phyloP scores from a whole-genome alignment of 2,113 vertebrate species.

The Gymnorhina tibicen region DNA sequence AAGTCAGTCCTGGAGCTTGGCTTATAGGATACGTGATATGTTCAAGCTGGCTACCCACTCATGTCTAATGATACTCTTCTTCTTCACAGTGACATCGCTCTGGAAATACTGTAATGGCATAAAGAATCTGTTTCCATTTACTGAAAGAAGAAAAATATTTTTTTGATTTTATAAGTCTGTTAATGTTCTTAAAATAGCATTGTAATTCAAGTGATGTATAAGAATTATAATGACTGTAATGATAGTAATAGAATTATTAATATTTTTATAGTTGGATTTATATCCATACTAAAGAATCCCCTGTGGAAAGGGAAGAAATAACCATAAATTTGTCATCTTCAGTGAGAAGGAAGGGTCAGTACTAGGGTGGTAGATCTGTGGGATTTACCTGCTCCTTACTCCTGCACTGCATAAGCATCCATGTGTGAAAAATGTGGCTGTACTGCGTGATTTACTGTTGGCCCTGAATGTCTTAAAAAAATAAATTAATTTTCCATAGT shows the following conservation, averaged over 20 bases:
- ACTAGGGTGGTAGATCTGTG: not conserved
- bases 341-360: not conserved
- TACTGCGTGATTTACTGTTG: not conserved
- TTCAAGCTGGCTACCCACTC: not conserved
- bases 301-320: not conserved
- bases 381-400: not conserved
- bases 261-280: not conserved
- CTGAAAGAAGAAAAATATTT: not conserved
- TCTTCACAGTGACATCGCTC: not conserved
- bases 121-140: not conserved
- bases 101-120: not conserved
- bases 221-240: not conserved
- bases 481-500: not conserved
- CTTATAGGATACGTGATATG: not conserved
- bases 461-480: not conserved
- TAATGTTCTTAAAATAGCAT: not conserved
- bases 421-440: not conserved
- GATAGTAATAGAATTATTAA: not conserved
- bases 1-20: not conserved
- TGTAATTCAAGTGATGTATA: not conserved
- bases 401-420: not conserved
- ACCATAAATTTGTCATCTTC: not conserved
- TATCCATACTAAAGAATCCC: not conserved
- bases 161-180: not conserved
- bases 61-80: not conserved